Evolutionary conservation across 1,140 invertebrate species (phyloP), one percentile per base, ranked within the genome.

Genomic region (Eufriesea mexicana): DNA sequence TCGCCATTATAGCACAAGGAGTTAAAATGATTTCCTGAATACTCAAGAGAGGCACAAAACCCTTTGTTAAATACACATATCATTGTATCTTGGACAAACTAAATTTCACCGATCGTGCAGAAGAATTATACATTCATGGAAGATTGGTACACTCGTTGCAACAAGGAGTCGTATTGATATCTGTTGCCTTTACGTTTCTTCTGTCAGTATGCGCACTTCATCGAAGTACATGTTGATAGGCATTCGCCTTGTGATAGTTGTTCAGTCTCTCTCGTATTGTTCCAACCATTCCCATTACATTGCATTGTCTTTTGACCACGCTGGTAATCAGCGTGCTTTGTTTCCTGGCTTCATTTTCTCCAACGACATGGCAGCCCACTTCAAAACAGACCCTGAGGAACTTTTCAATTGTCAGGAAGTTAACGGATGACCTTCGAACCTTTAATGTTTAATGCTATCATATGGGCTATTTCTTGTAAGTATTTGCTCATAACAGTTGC

Each of bases 321-420:
- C 57, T 54, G 67, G 84, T 85, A 90, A 90, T 90, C 89, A 84
- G 87, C 71, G 47, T 25, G 85, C 85, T 89, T 89, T 84, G 85
- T 83, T 83, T 16, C 54, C 9, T n/a, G 66, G 82, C 61, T 86
- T 86, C 84, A 87, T 89, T 89, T 89, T 87, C 82, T 73, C 79
- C 66, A 67, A 83, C 66, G 67, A 81, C 61, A 47, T 67, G n/a
- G 62, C 45, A 59, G 68, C 74, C 66, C 61, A 71, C 71, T 76
- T 75, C 55, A 78, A 81, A 77, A 72, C 25, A 73, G 75, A 82
- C 86, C 86, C 83, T 83, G 86, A 84, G 59, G 47, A 87, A 81
- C n/a, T 89, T 62, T 81, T 66, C 49, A 70, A 83, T 68, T 57
- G 72, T 59, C 51, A 25, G 45, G 12, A 73, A 75, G 71, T 66